Evolutionary conservation across 2,797 vertebrate species (phyloP).

Genomic region (Oreortyx pictus): DNA sequence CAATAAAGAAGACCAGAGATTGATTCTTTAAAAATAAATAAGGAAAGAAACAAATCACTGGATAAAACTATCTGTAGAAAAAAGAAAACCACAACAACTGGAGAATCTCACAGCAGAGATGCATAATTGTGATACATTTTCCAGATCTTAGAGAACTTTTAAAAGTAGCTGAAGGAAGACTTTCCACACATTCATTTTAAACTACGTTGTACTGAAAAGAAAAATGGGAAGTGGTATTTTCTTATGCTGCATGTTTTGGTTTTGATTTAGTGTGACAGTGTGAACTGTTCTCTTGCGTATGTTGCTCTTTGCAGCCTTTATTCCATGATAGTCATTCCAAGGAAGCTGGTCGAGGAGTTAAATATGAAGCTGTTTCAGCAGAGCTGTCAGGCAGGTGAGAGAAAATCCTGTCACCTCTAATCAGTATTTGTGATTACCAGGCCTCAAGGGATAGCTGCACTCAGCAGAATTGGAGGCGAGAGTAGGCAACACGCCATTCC

Average conservation of each 20-base stretch:
- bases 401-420: not conserved
- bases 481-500: not conserved
- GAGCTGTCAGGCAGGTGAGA: conserved; percentile 32
- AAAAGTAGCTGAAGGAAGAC: not conserved
- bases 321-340: not conserved
- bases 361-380: not conserved
- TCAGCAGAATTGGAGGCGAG: not conserved
- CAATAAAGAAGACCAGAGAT: not conserved
- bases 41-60: too few species aligned
- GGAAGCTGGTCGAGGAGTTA: not conserved
- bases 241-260: not conserved
- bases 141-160: not conserved
- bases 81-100: accelerated
- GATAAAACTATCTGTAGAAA: not conserved
- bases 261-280: not conserved
- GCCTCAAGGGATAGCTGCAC: not conserved
- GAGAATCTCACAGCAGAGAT: not conserved
- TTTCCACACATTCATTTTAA: not conserved
- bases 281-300: not conserved
- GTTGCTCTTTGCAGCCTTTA: not conserved
- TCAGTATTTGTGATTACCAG: not conserved
- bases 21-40: not conserved
- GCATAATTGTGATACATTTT: not conserved
- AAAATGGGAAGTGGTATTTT: not conserved
- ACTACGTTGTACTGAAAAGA: not conserved